Base-by-base conservation (phyloP, 2,113 vertebrate genomes). In the Aspidoscelis tigris region DNA sequence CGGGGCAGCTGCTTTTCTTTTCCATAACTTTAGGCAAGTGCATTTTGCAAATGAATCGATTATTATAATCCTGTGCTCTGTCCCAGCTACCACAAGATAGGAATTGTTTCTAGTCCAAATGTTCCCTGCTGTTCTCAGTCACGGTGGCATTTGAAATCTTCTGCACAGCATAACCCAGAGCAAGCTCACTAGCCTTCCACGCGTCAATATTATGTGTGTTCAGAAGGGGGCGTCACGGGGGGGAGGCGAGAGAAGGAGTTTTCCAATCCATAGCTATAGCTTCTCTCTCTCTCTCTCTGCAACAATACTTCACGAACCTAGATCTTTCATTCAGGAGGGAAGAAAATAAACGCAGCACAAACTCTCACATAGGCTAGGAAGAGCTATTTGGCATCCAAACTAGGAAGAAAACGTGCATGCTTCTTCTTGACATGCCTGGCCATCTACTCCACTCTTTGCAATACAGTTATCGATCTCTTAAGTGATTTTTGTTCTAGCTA, bases 171-270 rank as follows among this genome's bases (percentile, higher is more conserved):
- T 3, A 61, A 22, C 39, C 14, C 4, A 18, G 58, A 61, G 18
- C 14, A 39, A n/a, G 8, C 5, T 3, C 65, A 22, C 16, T 2
- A 6, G 9, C 21, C n/a, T 73, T 53, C 24, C 20, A 9, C 7
- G 83, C 55, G 22, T 85, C 78, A 65, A 73, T 65, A 74, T 65
- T 16, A 53, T 33, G 21, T 74, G 21, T 74, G 83, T 74, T 80
- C 70, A 66, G 77, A 85, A 80, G 78, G 77, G 77, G 70, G 68
- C 68, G 76, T 61, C n/a, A n/a, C n/a, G 26, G 16, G 81, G 65
- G 77, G 22, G 21, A 4, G 22, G 18, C 7, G 18, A 22, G 41
- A 24, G 18, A 7, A 22, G 8, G 18, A 53, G 10, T 4, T 3
- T 2, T 14, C 12, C 41, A 16, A 64, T 5, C 69, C 39, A 11